These are phyloP conservation scores for Eulithis prunata DNA, from an alignment of 2,888 invertebrate genomes.

Conservation along the genomic window DNA sequence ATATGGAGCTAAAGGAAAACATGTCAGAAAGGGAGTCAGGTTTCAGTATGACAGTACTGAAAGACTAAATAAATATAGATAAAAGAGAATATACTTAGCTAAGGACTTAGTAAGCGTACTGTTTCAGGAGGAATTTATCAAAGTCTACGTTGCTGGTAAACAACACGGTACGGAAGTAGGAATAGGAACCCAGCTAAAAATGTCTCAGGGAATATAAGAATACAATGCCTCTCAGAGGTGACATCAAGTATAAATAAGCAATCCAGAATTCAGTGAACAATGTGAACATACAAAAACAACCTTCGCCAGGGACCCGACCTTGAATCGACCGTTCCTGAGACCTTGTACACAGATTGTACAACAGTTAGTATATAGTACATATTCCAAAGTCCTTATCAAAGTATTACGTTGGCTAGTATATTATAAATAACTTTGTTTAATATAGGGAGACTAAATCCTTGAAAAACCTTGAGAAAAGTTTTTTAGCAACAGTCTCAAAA, in stretches of 20 bases:
- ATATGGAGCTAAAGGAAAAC: slow-evolving; percentile 1
- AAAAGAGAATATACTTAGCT: no score
- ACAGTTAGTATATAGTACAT: slow-evolving; percentile 1
- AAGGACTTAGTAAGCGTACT: no score
- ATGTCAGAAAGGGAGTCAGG: neutral
- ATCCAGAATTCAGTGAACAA: slow-evolving; percentile 35
- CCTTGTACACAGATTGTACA: slow-evolving; percentile 39
- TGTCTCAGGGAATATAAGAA: no score
- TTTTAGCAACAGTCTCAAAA: slow-evolving; percentile 39
- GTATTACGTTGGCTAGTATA: slow-evolving; percentile 2
- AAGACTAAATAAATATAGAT: neutral
- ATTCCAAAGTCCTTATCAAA: slow-evolving; percentile 10
- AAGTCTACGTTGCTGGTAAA: no score
- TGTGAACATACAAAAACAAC: slow-evolving; percentile 46
- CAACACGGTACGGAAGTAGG: no score
- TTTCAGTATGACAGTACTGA: neutral
- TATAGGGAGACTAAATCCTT: slow-evolving; percentile 27
- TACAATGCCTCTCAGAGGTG: neutral
- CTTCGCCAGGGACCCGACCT: slow-evolving; percentile 54
- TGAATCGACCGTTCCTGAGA: slow-evolving; percentile 50
- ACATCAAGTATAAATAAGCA: slow-evolving; percentile 5
- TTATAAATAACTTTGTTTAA: neutral
- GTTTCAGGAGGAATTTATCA: no score
- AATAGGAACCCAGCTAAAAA: no score
- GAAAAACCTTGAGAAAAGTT: slow-evolving; percentile 44